Percentiles rank a stretch among this genome's conserved stretches.
These are phyloP conservation scores for Teleogryllus oceanicus DNA, from an alignment of 2,888 invertebrate genomes.

Conservation along the genomic window DNA sequence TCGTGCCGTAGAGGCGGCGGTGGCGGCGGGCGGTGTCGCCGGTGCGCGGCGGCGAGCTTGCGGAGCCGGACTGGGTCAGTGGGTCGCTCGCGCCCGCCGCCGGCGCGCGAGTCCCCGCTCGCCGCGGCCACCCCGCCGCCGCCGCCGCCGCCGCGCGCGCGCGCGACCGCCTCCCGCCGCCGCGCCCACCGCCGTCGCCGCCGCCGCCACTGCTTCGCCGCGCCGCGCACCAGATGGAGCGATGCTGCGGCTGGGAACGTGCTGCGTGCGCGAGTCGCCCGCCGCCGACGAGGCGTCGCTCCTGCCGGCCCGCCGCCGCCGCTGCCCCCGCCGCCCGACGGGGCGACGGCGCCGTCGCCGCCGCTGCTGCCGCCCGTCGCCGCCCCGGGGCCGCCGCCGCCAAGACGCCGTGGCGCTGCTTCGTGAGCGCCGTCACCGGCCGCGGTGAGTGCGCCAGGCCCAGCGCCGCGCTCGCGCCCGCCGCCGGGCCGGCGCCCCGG, in stretches of 20 bases:
- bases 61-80: background rate
- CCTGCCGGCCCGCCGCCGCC: background rate
- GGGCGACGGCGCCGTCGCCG: background rate
- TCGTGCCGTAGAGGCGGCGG: background rate
- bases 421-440: constrained; percentile 18
- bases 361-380: background rate
- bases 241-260: constrained; percentile 9
- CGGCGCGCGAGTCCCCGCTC: background rate
- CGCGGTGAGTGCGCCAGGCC: background rate
- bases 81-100: background rate
- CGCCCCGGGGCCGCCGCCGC: background rate
- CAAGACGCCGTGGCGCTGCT: constrained; percentile 1
- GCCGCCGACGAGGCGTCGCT: background rate
- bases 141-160: background rate
- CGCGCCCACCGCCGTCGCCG: background rate
- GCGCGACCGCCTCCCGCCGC: background rate
- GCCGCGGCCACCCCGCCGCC: background rate
- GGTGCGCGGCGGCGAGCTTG: background rate
- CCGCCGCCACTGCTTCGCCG: background rate
- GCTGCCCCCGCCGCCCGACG: background rate
- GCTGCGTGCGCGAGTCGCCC: constrained; percentile 18
- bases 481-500: background rate
- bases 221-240: constrained; percentile 1
- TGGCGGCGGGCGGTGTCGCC: background rate
- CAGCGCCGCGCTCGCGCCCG: background rate